Evolutionary conservation across 2,797 vertebrate genomes (phyloP), one percentile per base, ranked within the genome.

Genomic region (Otolemur crassicaudatus): DNA sequence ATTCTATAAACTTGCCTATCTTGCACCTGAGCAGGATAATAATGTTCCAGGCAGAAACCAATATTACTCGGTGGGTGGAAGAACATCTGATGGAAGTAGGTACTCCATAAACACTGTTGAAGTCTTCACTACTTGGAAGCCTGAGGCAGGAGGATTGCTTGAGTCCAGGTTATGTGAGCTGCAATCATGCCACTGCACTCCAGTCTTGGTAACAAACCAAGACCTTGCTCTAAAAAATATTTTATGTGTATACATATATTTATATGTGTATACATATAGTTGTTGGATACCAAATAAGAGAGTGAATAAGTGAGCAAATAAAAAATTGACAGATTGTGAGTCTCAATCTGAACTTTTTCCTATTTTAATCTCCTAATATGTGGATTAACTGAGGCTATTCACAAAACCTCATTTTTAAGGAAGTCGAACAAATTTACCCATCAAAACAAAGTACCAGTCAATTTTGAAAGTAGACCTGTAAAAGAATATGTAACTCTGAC

Each of bases 391-490:
- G 75, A 17, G 43, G 16, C 2, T 90, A 82, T 86, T 91, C 12
- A 40, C 14, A 86, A 93, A 82, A 63, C 9, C 22, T 81, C 1
- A 70, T 79, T 93, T 88, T 75, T 63, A 34, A 58, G 37, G 70
- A 89, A 72, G 20, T 93, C 58, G 94, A 70, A 60, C 20, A 91
- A 92, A 92, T 76, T 94, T 49, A 80, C 12, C 29, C 70, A 7
- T 46, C 53, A 91, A 88, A 65, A 90, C 46, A 73, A 94, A 95
- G 31, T 58, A 81, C 14, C 49, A 76, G 9, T 3, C 19, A 5
- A 76, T 81, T 49, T 70, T 67, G 58, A 92, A 94, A 65, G 0
- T 53, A 2, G 90, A 56, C 2, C 0, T 31, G 20, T 87, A 65
- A 40, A 25, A 92, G 20, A 27, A 94, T 95, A 81, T 81, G 12